phyloP scores from a whole-genome alignment of 2,888 invertebrate species.

The Eupithecia insigniata region DNA sequence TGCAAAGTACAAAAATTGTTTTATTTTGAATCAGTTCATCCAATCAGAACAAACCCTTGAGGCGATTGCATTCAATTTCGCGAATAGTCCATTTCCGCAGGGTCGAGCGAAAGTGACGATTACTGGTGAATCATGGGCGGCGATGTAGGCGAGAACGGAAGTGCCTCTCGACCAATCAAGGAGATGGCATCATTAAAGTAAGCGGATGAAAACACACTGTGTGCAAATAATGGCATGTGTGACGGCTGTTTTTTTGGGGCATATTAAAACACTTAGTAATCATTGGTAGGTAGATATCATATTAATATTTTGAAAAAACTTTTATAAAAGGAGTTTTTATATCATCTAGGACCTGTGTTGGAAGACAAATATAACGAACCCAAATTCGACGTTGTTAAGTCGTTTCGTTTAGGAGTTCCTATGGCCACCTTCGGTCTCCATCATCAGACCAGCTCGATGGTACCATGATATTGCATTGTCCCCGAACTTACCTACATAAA shows the following conservation, averaged over 20 bases:
- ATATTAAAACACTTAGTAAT: neutral
- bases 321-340: too few species aligned
- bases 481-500: too few species aligned
- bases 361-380: too few species aligned
- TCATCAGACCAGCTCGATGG: too few species aligned
- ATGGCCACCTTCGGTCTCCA: too few species aligned
- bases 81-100: conserved; percentile 73
- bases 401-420: too few species aligned
- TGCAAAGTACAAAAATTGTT: neutral
- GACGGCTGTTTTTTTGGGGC: neutral
- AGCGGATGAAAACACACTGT: neutral
- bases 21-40: conserved; percentile 15
- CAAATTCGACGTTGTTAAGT: too few species aligned
- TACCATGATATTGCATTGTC: too few species aligned
- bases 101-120: conserved; percentile 63
- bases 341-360: too few species aligned
- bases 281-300: neutral
- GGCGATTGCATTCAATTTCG: conserved; percentile 60
- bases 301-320: too few species aligned
- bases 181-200: conserved; percentile 31
- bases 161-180: conserved; percentile 52
- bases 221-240: neutral
- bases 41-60: conserved; percentile 17
- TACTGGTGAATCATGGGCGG: conserved; percentile 54
- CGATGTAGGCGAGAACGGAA: conserved; percentile 46